phyloP scores from a whole-genome alignment of 2,797 vertebrate species.

The Siniperca undulata region DNA sequence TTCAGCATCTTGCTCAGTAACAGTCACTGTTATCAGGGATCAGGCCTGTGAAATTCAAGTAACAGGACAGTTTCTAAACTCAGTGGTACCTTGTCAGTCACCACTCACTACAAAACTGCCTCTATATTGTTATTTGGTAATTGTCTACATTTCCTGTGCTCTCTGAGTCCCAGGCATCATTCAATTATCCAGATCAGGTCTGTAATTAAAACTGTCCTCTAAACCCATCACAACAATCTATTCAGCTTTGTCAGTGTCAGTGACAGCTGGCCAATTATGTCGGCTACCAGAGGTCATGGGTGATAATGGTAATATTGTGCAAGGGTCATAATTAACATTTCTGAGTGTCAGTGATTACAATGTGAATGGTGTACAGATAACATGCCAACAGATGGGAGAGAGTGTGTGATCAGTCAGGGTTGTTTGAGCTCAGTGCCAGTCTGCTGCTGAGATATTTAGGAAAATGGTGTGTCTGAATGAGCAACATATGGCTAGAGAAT shows the following conservation, averaged over 20 bases:
- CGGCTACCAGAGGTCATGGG: conserved; percentile 16
- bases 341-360: conserved; percentile 28
- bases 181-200: conserved; percentile 21
- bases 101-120: neutral
- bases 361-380: conserved; percentile 9
- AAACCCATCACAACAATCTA: conserved; percentile 21
- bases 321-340: conserved; percentile 24
- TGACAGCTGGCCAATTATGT: conserved; percentile 36
- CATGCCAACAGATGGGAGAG: conserved; percentile 20
- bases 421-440: conserved; percentile 7
- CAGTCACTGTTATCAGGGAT: neutral
- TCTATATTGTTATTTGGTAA: neutral
- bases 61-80: neutral
- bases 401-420: conserved; percentile 6
- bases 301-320: conserved; percentile 21
- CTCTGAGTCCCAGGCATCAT: conserved; percentile 7
- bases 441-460: neutral
- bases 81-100: neutral
- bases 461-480: neutral
- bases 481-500: neutral
- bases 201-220: conserved; percentile 35
- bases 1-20: neutral
- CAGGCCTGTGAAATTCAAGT: neutral
- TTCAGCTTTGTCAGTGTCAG: conserved; percentile 4
- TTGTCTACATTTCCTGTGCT: neutral